phyloP scores from a whole-genome alignment of 2,888 invertebrate species.

The Tenthredo scrophulariae region DNA sequence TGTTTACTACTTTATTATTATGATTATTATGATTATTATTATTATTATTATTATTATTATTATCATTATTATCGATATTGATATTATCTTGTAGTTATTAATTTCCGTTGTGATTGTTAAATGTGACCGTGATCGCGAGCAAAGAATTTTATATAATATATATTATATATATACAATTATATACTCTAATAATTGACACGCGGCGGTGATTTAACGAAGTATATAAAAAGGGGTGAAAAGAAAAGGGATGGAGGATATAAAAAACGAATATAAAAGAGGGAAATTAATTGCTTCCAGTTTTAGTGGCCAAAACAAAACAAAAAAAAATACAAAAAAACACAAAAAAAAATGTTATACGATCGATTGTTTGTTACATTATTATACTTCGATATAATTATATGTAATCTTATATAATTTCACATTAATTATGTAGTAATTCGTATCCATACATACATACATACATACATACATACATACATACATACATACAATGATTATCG shows the following conservation, averaged over 20 bases:
- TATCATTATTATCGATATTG: background rate
- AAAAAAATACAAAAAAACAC: background rate
- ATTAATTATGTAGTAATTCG: background rate
- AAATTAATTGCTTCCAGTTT: constrained; percentile 53
- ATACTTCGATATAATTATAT: constrained; percentile 9
- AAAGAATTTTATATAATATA: constrained; percentile 24
- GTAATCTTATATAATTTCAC: background rate
- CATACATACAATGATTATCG: constrained; percentile 29
- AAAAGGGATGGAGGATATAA: constrained; percentile 7
- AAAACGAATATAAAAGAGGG: background rate
- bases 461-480: background rate
- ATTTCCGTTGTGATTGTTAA: constrained; percentile 45
- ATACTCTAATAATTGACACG: constrained; percentile 19
- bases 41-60: constrained; percentile 6
- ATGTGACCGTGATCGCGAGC: constrained; percentile 21
- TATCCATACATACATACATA: background rate
- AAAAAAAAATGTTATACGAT: background rate
- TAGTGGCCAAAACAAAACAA: constrained; percentile 42
- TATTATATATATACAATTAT: background rate
- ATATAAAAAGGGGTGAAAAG: background rate
- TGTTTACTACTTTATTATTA: constrained; percentile 12
- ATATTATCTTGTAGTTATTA: constrained; percentile 5
- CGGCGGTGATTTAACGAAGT: constrained; percentile 27
- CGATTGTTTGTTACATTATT: constrained; percentile 3
- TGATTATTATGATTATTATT: constrained; percentile 16